phyloP scores from a whole-genome alignment of 2,797 vertebrate species.

The Labeo calbasu region DNA sequence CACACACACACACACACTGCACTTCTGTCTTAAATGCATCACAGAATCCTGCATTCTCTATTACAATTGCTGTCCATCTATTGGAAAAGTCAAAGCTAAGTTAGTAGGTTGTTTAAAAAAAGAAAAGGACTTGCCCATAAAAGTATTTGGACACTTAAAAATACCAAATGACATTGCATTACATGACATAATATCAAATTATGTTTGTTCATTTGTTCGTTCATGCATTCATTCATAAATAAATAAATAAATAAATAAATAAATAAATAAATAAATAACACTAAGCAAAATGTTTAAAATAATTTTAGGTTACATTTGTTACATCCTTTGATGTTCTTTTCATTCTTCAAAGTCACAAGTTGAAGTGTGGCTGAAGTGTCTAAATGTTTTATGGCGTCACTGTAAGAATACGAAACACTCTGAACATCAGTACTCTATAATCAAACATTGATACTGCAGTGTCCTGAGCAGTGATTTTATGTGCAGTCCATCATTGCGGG shows the following conservation, averaged over 20 bases:
- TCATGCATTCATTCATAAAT: too few relatives aligned
- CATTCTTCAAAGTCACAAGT: neutral
- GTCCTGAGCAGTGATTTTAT: conserved; percentile 12
- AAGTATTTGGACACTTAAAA: neutral
- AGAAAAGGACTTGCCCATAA: too few relatives aligned
- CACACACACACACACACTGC: conserved; percentile 26
- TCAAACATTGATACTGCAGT: conserved; percentile 26
- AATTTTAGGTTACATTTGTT: neutral
- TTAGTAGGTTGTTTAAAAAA: too few relatives aligned
- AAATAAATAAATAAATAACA: too few relatives aligned
- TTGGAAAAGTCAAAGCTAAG: neutral
- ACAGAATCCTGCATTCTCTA: neutral
- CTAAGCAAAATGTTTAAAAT: neutral
- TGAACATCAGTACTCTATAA: neutral
- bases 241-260: too few relatives aligned
- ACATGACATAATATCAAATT: neutral
- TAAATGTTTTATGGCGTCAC: neutral
- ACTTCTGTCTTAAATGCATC: conserved; percentile 23
- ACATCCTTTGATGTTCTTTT: neutral
- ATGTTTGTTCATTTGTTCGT: neutral
- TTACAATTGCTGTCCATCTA: neutral
- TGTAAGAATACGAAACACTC: neutral
- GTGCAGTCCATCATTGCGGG: conserved; percentile 25
- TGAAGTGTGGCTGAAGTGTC: conserved; percentile 3
- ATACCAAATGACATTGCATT: neutral